These are phyloP conservation scores for Sebastes hubbsi DNA, from an alignment of 2,797 vertebrate genomes.

Conservation along the genomic window DNA sequence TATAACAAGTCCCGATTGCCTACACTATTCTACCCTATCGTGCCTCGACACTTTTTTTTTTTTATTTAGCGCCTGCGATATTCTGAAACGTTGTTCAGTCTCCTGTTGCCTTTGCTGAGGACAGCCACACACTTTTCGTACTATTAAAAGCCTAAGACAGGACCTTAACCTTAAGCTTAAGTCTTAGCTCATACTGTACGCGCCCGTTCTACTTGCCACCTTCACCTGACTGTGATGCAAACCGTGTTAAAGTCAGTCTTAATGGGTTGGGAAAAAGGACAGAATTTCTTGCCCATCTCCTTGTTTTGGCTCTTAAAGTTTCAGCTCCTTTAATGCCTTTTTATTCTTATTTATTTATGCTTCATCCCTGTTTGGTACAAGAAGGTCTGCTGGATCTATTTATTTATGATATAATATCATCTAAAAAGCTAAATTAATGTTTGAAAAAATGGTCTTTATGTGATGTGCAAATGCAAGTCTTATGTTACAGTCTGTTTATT, in stretches of 20 bases:
- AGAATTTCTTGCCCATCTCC: slow-evolving; percentile 10
- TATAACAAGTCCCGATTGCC: slow-evolving; percentile 59
- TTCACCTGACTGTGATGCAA: slow-evolving; percentile 57
- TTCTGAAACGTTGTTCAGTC: slow-evolving; percentile 33
- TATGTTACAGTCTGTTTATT: slow-evolving; percentile 9
- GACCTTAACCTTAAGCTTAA: slow-evolving; percentile 67
- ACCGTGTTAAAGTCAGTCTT: slow-evolving; percentile 42
- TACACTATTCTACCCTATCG: slow-evolving; percentile 68
- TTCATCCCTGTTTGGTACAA: slow-evolving; percentile 47
- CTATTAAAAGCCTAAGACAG: slow-evolving; percentile 66
- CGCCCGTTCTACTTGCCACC: slow-evolving; percentile 14
- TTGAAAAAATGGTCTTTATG: slow-evolving; percentile 38
- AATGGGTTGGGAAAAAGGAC: slow-evolving; percentile 7
- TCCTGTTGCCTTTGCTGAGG: slow-evolving; percentile 74
- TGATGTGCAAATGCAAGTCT: slow-evolving; percentile 25
- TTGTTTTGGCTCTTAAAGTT: slow-evolving; percentile 44
- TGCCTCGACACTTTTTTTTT: slow-evolving; percentile 69
- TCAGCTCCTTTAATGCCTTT: slow-evolving; percentile 40
- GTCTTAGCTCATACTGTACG: slow-evolving; percentile 65
- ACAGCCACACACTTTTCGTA: slow-evolving; percentile 55
- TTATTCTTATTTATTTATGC: slow-evolving; percentile 61
- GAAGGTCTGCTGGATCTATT: slow-evolving; percentile 60
- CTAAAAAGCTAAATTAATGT: slow-evolving; percentile 51
- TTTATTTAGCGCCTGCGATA: slow-evolving; percentile 42
- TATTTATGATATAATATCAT: slow-evolving; percentile 61